phyloP scores from a whole-genome alignment of 2,797 vertebrate species.

The Odontamblyopus rebecca region DNA sequence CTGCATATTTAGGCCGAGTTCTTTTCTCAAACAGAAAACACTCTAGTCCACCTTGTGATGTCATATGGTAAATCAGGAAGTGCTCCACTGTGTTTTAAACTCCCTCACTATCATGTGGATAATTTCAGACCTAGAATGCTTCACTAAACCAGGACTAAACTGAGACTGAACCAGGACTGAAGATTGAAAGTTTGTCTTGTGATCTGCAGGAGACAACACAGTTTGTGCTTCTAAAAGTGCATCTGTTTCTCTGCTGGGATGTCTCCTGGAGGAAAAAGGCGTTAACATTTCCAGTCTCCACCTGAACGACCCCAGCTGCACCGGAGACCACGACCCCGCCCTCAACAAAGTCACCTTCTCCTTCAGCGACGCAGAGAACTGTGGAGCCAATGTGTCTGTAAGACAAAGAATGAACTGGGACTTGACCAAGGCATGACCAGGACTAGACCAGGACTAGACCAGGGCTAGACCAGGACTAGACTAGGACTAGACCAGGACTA shows the following conservation, averaged over 20 bases:
- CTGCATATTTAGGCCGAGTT: no score
- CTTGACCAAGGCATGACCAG: neutral
- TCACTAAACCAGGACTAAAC: no score
- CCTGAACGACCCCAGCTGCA: conserved; percentile 18
- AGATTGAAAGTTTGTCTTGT: no score
- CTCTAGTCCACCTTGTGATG: no score
- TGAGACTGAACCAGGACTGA: no score
- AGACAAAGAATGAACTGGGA: neutral
- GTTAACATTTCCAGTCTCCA: neutral
- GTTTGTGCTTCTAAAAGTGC: conserved; percentile 6
- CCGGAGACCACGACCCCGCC: neutral
- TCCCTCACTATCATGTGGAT: no score
- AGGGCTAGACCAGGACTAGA: neutral
- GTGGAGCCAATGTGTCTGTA: conserved; percentile 14
- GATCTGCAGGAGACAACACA: neutral
- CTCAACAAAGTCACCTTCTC: conserved; percentile 29
- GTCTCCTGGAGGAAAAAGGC: conserved; percentile 38
- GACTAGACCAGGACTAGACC: neutral
- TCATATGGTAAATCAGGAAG: no score
- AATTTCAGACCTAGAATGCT: no score
- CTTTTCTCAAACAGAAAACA: no score
- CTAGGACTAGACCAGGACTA: neutral
- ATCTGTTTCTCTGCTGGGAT: conserved; percentile 9
- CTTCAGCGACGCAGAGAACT: conserved; percentile 4
- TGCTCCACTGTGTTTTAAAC: no score